Percentiles rank a stretch among this genome's conserved stretches.
phyloP scores from a whole-genome alignment of 2,113 vertebrate genomes.

The Callaeas wilsoni region DNA sequence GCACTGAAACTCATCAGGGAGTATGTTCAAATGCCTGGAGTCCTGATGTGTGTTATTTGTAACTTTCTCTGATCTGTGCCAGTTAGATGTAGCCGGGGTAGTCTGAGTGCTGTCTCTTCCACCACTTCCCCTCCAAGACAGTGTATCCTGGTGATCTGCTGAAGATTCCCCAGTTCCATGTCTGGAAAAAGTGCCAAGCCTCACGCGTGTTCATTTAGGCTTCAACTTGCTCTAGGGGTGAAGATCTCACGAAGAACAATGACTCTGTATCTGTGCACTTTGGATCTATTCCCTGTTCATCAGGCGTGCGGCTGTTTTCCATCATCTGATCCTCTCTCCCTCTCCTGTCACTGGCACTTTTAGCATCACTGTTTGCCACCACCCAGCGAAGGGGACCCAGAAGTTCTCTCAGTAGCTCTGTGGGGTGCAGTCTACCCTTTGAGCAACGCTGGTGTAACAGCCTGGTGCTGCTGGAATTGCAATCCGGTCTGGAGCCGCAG shows the following conservation, averaged over 20 bases:
- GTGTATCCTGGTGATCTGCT: not conserved
- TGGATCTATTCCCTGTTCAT: not conserved
- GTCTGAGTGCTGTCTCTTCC: not conserved
- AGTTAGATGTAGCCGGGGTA: not conserved
- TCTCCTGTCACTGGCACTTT: not conserved
- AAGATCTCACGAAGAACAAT: not conserved
- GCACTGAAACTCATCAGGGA: not conserved
- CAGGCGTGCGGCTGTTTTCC: not conserved
- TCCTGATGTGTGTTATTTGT: not conserved
- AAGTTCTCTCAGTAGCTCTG: not conserved
- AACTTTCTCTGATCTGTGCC: not conserved
- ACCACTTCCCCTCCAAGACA: not conserved
- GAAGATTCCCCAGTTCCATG: not conserved
- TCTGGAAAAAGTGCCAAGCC: not conserved
- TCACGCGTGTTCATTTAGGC: fast-evolving
- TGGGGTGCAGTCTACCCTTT: not conserved
- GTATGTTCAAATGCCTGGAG: not conserved
- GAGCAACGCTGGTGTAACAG: fast-evolving
- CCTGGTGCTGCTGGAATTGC: not conserved
- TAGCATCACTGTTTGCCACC: not conserved
- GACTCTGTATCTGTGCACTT: too few species aligned
- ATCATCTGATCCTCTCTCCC: not conserved
- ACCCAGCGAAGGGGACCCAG: fast-evolving
- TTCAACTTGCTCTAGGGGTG: not conserved
- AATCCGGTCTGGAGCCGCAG: not conserved